phyloP scores from a whole-genome alignment of 2,888 invertebrate species.

The Agriotes lineatus region DNA sequence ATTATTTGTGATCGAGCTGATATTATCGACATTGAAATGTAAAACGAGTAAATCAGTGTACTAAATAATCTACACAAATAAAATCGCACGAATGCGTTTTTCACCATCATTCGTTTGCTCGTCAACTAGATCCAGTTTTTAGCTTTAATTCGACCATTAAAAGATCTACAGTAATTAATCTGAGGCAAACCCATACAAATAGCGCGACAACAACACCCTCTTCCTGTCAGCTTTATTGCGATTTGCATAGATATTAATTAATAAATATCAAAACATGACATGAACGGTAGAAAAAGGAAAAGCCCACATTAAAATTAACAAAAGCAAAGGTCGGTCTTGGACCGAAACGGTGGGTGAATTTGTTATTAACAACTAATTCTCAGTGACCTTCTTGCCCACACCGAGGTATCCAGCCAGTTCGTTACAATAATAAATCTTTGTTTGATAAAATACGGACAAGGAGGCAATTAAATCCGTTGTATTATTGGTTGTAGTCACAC shows the following conservation, averaged over 20 bases:
- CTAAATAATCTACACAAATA: too few relatives aligned
- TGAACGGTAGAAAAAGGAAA: not conserved
- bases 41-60: too few relatives aligned
- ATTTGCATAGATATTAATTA: slow-evolving; percentile 12
- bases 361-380: slow-evolving; percentile 52
- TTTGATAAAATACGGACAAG: slow-evolving; percentile 59
- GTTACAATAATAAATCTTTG: slow-evolving; percentile 56
- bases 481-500: slow-evolving; percentile 53
- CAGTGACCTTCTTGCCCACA: slow-evolving; percentile 56
- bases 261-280: slow-evolving; percentile 10
- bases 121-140: too few relatives aligned
- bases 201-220: not conserved
- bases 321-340: slow-evolving; percentile 7
- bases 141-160: too few relatives aligned
- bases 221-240: not conserved
- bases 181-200: too few relatives aligned
- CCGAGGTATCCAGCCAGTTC: slow-evolving; percentile 53
- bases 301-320: slow-evolving; percentile 21
- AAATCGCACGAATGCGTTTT: too few relatives aligned
- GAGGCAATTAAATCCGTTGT: slow-evolving; percentile 58
- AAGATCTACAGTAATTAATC: too few relatives aligned
- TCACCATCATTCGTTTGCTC: too few relatives aligned
- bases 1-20: too few relatives aligned
- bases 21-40: too few relatives aligned
- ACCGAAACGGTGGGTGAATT: slow-evolving; percentile 42